Percentiles rank a stretch among this genome's conserved stretches.
phyloP scores from a whole-genome alignment of 1,140 invertebrate species.

The Artemia franciscana region DNA sequence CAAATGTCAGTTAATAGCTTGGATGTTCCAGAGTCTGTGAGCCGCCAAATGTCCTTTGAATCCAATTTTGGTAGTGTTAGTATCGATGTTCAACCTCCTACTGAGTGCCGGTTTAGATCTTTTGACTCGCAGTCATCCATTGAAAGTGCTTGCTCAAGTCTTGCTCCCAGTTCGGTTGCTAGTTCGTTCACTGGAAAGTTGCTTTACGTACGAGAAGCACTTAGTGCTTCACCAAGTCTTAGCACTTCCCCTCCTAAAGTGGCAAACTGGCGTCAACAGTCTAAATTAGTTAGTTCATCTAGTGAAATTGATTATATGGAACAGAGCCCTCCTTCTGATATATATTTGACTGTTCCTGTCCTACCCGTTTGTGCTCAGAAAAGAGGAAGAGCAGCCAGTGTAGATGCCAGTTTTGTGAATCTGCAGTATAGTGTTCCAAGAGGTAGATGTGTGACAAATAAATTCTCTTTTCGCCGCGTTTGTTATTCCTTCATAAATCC shows the following conservation, averaged over 20 bases:
- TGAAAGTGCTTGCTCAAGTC: slow-evolving; percentile 7
- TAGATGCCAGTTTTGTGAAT: neutral
- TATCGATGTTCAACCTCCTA: slow-evolving; percentile 5
- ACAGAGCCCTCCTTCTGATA: slow-evolving; percentile 30
- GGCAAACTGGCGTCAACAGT: neutral
- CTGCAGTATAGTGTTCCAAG: slow-evolving; percentile 11
- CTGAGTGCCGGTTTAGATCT: slow-evolving; percentile 5
- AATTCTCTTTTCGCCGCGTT: neutral
- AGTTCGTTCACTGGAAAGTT: slow-evolving; percentile 2
- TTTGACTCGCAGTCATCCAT: slow-evolving; percentile 8
- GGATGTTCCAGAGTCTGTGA: slow-evolving; percentile 10
- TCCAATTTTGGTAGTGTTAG: slow-evolving; percentile 4
- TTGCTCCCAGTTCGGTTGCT: neutral
- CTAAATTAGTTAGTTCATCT: slow-evolving; percentile 21
- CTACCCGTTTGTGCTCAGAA: slow-evolving; percentile 1
- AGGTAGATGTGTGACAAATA: no score
- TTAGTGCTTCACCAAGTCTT: slow-evolving; percentile 39
- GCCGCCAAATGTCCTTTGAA: slow-evolving; percentile 6
- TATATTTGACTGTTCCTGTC: slow-evolving; percentile 50
- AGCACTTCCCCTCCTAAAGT: slow-evolving; percentile 28
- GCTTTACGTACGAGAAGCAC: slow-evolving; percentile 20
- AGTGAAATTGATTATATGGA: slow-evolving; percentile 18
- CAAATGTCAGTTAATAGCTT: slow-evolving; percentile 12
- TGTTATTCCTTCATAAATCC: neutral
- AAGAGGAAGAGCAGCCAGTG: neutral